Evolutionary conservation across 2,113 vertebrate genomes (phyloP).

Genomic region (Toxotes chatareus): DNA sequence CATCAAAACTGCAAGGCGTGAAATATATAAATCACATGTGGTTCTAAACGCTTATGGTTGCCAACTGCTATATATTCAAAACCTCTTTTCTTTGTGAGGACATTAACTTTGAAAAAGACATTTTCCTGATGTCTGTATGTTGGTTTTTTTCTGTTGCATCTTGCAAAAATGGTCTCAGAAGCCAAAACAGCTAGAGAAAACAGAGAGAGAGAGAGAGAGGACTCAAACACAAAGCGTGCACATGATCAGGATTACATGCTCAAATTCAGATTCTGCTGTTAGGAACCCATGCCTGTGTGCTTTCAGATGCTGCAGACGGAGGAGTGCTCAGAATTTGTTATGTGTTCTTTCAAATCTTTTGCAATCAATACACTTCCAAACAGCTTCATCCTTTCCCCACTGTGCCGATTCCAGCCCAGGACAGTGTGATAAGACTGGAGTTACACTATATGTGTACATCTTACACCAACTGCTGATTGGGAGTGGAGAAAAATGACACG

Average conservation of each 20-base stretch:
- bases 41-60: neutral
- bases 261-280: too few species aligned
- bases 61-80: neutral
- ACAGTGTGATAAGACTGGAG: neutral
- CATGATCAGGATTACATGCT: too few species aligned
- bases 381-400: neutral
- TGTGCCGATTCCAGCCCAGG: neutral
- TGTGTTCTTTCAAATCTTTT: neutral
- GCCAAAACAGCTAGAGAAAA: neutral
- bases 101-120: neutral
- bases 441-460: neutral
- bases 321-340: neutral
- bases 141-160: neutral
- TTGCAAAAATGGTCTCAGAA: neutral
- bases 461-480: slow-evolving; percentile 17
- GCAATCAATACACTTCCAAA: neutral
- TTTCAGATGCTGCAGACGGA: too few species aligned
- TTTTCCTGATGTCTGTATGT: neutral
- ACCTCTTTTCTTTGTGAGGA: neutral
- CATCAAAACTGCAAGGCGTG: too few species aligned
- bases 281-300: too few species aligned
- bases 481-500: slow-evolving; percentile 19
- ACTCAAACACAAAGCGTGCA: too few species aligned
- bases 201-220: too few species aligned
- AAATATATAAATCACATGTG: neutral